Base-by-base conservation (phyloP, 2,113 vertebrate species). In the Hypocryptadius cinnamomeus region DNA sequence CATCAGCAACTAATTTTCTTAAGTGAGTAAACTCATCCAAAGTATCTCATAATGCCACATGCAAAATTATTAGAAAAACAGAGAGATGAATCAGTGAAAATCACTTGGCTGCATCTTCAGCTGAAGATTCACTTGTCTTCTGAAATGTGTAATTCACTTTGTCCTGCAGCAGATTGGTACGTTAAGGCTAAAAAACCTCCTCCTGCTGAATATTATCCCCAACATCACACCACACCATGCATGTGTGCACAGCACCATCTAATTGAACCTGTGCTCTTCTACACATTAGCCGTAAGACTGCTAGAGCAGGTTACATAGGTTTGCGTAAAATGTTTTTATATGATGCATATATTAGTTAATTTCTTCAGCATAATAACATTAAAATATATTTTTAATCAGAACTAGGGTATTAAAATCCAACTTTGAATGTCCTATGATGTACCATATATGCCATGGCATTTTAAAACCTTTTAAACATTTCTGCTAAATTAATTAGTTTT, bases 381-480 rank as follows among this genome's bases (percentile, higher is more conserved):
- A 98, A 97, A 98, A 97, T 97, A 98, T 94, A 97, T 96, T 97
- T 97, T 97, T 97, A 98, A 97, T 97, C 97, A 98, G 95, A 97
- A 95, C 78, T 44, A 91, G 71, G 85, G 81, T 87, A 97, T 96
- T 98, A 98, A 98, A 98, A 97, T 78, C 93, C 90, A 97, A 96
- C 95, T 98, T 71, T 63, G 86, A 97, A 97, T 96, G 94, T 97
- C 96, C 95, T 97, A 77, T 95, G 95, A 97, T 97, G 94, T 94
- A 97, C 97, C 96, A 96, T 96, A 96, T 96, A 98, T 97, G 96
- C 92, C 97, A 95, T 82, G 96, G 96, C 96, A 97, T 97, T 98
- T 98, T 97, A 98, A 98, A 98, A 97, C 97, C 97, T 98, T 97
- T 97, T 97, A 97, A 97, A 97, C 97, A 97, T 97, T 97, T 97